Conservation (phyloP, 1,140 invertebrate genomes). For the Sinonovacula constricta region DNA sequence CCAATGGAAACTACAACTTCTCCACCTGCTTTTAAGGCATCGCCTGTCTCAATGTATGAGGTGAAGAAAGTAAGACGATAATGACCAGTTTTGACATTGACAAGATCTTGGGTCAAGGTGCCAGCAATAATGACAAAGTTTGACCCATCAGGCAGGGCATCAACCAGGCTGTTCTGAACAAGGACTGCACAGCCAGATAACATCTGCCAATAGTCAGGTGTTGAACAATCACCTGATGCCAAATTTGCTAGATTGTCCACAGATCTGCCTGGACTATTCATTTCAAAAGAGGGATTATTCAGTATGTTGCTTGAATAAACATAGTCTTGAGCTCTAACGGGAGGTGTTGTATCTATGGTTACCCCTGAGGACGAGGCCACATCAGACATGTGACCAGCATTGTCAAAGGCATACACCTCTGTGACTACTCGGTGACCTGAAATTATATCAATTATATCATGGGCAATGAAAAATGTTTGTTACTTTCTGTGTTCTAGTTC, state of each 20-base stretch:
- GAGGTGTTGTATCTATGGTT: conserved; percentile 58
- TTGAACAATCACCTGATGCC: conserved; percentile 21
- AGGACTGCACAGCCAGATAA: too few species aligned
- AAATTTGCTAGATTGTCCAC: conserved; percentile 6
- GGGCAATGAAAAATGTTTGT: too few species aligned
- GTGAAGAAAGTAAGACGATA: conserved; percentile 51
- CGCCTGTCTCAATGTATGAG: too few species aligned
- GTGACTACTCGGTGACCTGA: not conserved
- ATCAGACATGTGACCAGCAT: conserved; percentile 55
- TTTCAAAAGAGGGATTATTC: conserved; percentile 63
- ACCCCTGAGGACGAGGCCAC: conserved; percentile 64
- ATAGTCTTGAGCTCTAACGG: conserved; percentile 26
- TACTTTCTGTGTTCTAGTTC: too few species aligned
- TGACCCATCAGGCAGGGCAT: conserved; percentile 22
- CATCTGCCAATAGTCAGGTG: too few species aligned
- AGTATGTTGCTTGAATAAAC: conserved; percentile 53
- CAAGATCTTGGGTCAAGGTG: conserved; percentile 32
- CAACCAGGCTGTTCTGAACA: conserved; percentile 22
- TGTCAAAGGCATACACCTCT: conserved; percentile 53
- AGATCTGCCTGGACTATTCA: conserved; percentile 8
- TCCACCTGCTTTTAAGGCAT: too few species aligned
- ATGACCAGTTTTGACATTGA: not conserved
- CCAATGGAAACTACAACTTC: too few species aligned
- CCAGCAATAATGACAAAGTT: conserved; percentile 45
- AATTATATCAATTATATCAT: too few species aligned